phyloP scores from a whole-genome alignment of 2,113 vertebrate species.

The Neodontobutis hainanensis region DNA sequence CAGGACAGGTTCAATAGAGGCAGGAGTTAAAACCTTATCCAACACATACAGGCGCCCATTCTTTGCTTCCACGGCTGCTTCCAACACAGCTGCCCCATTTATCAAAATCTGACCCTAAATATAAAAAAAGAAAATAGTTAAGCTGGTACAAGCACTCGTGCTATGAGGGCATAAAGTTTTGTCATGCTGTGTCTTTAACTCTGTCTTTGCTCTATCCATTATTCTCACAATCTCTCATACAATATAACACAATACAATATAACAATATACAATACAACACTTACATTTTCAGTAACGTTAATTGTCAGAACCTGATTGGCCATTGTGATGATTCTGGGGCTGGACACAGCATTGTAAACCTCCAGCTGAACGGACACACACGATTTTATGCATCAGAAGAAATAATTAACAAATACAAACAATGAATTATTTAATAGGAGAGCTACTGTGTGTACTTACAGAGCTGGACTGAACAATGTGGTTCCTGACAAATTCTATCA shows the following conservation, averaged over 20 bases:
- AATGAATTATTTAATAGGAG: not conserved
- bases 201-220: not conserved
- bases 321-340: constrained; percentile 77
- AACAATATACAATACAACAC: constrained; percentile 45
- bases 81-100: constrained; percentile 78
- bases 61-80: constrained; percentile 85
- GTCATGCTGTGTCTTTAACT: not conserved
- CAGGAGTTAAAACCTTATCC: constrained; percentile 84
- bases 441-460: constrained; percentile 65
- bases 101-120: constrained; percentile 86
- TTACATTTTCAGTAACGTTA: constrained; percentile 83
- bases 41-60: constrained; percentile 89
- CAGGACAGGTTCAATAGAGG: constrained; percentile 88
- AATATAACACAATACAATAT: not conserved
- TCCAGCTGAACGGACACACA: constrained; percentile 79
- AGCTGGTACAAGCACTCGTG: not conserved
- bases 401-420: not conserved
- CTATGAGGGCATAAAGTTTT: not conserved
- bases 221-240: not conserved
- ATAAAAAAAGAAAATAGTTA: not conserved
- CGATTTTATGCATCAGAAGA: not conserved
- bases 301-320: constrained; percentile 87
- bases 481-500: constrained; percentile 87
- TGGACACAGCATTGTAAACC: constrained; percentile 79
- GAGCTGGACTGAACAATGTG: constrained; percentile 82